phyloP scores from a whole-genome alignment of 2,888 invertebrate genomes.

The Hecatera dysodea region DNA sequence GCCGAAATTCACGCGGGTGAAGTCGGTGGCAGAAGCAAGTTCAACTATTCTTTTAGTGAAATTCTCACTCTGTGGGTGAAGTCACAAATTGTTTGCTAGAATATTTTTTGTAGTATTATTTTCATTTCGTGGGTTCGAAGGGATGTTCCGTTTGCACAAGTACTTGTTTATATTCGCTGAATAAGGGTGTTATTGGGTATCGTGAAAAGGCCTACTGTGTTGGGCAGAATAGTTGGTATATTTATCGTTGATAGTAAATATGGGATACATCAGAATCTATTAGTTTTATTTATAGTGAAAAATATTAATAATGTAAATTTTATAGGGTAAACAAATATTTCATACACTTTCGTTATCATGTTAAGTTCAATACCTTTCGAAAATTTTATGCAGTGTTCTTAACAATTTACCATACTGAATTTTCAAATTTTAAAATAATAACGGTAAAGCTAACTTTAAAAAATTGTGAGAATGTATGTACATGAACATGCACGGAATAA shows the following conservation, averaged over 20 bases:
- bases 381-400: too few species aligned
- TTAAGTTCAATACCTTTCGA: not conserved
- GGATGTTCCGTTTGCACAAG: constrained; percentile 35
- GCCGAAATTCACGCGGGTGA: too few species aligned
- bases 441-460: too few species aligned
- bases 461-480: too few species aligned
- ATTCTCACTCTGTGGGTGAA: constrained; percentile 20
- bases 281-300: not conserved
- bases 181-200: constrained; percentile 50
- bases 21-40: too few species aligned
- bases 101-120: constrained; percentile 36
- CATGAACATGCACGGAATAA: not conserved
- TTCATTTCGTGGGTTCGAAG: constrained; percentile 37
- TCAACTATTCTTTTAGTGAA: not conserved
- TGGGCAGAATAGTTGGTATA: not conserved
- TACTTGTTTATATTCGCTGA: constrained; percentile 56
- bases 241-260: not conserved
- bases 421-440: too few species aligned
- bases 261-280: not conserved
- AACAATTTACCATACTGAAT: too few species aligned
- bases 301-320: not conserved
- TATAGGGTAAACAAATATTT: not conserved
- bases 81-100: constrained; percentile 24
- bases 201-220: constrained; percentile 14
- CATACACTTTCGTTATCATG: not conserved